Conservation (phyloP, 2,113 vertebrate genomes). For the Naja naja region DNA sequence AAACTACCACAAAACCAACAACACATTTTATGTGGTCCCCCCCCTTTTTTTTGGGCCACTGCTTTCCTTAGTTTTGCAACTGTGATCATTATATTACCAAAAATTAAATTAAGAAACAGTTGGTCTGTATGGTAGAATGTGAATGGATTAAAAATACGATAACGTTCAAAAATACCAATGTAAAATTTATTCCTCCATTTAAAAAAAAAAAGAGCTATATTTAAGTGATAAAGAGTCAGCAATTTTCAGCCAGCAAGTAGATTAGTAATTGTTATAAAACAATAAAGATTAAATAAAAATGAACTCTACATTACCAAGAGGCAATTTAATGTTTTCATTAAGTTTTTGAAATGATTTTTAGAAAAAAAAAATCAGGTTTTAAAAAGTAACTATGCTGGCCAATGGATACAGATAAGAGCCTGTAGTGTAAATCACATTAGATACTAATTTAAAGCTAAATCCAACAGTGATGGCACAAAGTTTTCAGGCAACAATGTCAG, state of each 20-base stretch:
- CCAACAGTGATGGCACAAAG: not conserved
- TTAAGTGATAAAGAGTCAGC: not conserved
- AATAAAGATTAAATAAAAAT: conserved; percentile 6
- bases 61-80: conserved; percentile 14
- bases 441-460: not conserved
- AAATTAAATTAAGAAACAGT: conserved; percentile 33
- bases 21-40: not conserved
- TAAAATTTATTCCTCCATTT: conserved; percentile 48
- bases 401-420: not conserved
- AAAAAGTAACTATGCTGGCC: not conserved
- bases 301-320: not conserved
- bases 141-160: conserved; percentile 25
- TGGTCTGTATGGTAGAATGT: conserved; percentile 23
- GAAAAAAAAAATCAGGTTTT: not conserved
- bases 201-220: conserved; percentile 8
- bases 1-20: not conserved
- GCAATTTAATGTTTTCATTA: accelerated
- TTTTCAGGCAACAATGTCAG: conserved; percentile 1
- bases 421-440: not conserved
- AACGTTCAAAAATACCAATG: conserved; percentile 28
- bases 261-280: not conserved
- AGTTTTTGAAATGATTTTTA: not conserved
- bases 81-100: conserved; percentile 12
- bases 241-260: not conserved
- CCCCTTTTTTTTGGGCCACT: not conserved